Evolutionary conservation across 2,888 invertebrate genomes (phyloP).

Genomic region (Phanerotoma sp.): DNA sequence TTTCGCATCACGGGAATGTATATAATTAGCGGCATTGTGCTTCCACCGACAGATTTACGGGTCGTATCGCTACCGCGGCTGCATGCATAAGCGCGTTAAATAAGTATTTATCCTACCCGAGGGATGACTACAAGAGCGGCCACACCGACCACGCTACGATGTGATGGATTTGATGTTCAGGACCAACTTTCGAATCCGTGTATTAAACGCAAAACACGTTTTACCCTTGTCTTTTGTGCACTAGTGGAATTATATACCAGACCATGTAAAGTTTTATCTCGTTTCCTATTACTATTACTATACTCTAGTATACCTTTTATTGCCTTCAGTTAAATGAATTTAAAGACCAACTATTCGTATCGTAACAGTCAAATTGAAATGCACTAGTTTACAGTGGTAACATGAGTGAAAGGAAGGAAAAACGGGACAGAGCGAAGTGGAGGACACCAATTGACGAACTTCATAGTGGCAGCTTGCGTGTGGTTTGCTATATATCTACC

Average conservation of each 20-base stretch:
- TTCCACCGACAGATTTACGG: constrained; percentile 57
- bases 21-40: constrained; percentile 58
- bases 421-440: constrained; percentile 3
- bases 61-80: constrained; percentile 54
- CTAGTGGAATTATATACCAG: background rate
- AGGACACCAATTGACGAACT: constrained; percentile 25
- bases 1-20: constrained; percentile 54
- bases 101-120: constrained; percentile 58
- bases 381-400: no score
- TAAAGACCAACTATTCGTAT: constrained; percentile 1
- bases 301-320: background rate
- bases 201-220: constrained; percentile 20
- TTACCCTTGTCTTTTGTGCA: background rate
- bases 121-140: constrained; percentile 43
- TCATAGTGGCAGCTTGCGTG: constrained; percentile 20
- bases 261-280: constrained; percentile 1
- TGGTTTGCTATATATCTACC: constrained; percentile 36
- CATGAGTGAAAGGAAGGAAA: constrained; percentile 2
- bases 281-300: no score
- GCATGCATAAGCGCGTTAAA: constrained; percentile 57
- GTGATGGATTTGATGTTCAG: constrained; percentile 50
- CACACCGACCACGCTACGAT: constrained; percentile 27
- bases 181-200: constrained; percentile 27
- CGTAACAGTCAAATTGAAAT: constrained; percentile 16
- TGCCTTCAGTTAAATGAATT: background rate